A percentile compares a stretch with the other conserved stretches of the same genome.
phyloP scores from a whole-genome alignment of 1,140 invertebrate species.

The Rhagoletis pomonella region DNA sequence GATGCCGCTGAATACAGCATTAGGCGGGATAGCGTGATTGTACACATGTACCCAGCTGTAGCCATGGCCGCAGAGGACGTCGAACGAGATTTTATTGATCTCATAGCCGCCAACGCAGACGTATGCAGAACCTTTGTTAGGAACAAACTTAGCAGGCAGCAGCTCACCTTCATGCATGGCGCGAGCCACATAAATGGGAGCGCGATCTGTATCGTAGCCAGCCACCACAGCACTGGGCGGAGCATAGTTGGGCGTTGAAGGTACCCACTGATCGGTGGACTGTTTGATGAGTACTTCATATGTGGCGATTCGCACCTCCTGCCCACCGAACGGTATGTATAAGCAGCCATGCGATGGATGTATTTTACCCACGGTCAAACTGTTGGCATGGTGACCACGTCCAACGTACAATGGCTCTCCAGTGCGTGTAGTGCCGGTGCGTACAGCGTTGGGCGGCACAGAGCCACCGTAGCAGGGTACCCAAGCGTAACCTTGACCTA shows the following conservation, averaged over 20 bases:
- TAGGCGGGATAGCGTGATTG: slow-evolving; percentile 75
- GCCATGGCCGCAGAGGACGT: slow-evolving; percentile 74
- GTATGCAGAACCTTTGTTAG: slow-evolving; percentile 73
- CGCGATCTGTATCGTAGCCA: slow-evolving; percentile 74
- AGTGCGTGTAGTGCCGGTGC: slow-evolving; percentile 77
- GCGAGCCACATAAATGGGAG: slow-evolving; percentile 72
- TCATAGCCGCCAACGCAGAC: slow-evolving; percentile 75
- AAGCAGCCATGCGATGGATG: slow-evolving; percentile 81
- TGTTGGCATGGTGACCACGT: slow-evolving; percentile 77
- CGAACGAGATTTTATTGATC: slow-evolving; percentile 73
- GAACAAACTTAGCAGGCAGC: slow-evolving; percentile 73
- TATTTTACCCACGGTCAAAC: slow-evolving; percentile 83
- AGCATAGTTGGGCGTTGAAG: slow-evolving; percentile 61
- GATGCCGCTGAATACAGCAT: slow-evolving; percentile 78
- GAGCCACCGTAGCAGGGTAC: slow-evolving; percentile 75
- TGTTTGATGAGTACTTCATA: slow-evolving; percentile 70
- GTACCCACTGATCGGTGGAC: slow-evolving; percentile 64
- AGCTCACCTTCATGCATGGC: slow-evolving; percentile 74
- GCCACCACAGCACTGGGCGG: slow-evolving; percentile 75
- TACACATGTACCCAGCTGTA: slow-evolving; percentile 76
- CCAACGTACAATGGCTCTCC: slow-evolving; percentile 82
- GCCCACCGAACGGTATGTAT: slow-evolving; percentile 83
- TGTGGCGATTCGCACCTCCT: slow-evolving; percentile 76
- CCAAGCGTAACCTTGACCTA: slow-evolving; percentile 75
- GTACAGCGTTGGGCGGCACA: slow-evolving; percentile 78